phyloP scores from a whole-genome alignment of 2,797 vertebrate genomes.

The Orientallactaga sibirica region DNA sequence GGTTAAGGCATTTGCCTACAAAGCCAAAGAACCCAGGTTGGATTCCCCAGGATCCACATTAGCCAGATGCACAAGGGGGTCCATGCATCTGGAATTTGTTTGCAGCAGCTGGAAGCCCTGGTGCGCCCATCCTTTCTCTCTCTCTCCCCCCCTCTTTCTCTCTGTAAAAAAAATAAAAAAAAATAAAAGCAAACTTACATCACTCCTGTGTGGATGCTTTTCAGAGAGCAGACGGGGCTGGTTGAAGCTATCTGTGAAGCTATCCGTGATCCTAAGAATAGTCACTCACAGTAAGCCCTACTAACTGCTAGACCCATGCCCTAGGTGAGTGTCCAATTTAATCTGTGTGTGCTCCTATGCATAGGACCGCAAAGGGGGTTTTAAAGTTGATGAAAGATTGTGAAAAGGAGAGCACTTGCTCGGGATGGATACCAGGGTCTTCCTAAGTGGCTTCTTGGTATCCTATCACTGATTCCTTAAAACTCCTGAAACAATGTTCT shows the following conservation, averaged over 20 bases:
- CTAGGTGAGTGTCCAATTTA: background rate
- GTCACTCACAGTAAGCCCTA: background rate
- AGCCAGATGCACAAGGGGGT: no score
- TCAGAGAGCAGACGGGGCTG: background rate
- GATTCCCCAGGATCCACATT: no score
- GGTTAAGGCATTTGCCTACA: no score
- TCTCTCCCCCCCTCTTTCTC: no score
- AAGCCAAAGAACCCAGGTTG: no score
- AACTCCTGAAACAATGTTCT: background rate
- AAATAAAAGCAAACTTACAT: background rate
- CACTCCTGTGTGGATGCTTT: constrained; percentile 44
- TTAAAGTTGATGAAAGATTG: background rate
- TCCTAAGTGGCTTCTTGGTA: background rate
- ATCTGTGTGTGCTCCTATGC: background rate
- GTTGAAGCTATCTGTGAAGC: background rate
- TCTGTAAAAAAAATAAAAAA: no score
- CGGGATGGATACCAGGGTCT: background rate
- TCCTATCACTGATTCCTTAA: background rate
- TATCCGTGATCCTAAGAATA: background rate
- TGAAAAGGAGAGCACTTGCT: background rate
- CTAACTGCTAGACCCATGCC: background rate
- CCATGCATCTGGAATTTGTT: no score
- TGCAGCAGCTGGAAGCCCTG: no score
- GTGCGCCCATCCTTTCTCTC: no score
- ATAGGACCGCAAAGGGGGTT: background rate